phyloP scores from a whole-genome alignment of 2,888 invertebrate genomes.

The Mythimna loreyi region DNA sequence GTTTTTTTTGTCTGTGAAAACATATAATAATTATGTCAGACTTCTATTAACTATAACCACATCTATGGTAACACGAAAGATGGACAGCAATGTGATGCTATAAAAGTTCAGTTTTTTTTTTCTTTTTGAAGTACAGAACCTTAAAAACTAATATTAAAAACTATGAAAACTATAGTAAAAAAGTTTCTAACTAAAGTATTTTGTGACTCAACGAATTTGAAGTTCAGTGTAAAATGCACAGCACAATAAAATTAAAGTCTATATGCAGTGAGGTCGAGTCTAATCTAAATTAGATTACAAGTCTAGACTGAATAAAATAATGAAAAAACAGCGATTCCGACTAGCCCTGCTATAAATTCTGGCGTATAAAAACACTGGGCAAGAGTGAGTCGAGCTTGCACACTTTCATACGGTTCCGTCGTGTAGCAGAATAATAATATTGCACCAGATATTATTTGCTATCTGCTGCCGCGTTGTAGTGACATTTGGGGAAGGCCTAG shows the following conservation, averaged over 20 bases:
- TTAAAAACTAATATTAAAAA: too few relatives aligned
- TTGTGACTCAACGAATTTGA: conserved; percentile 16
- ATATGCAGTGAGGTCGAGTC: conserved; percentile 24
- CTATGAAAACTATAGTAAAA: conserved; percentile 1
- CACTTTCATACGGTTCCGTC: neutral
- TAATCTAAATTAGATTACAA: conserved; percentile 38
- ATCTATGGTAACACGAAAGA: too few relatives aligned
- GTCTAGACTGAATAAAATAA: conserved; percentile 54
- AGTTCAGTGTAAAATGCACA: conserved; percentile 2
- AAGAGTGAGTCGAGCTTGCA: neutral
- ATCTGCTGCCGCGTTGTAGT: too few relatives aligned
- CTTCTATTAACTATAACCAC: too few relatives aligned
- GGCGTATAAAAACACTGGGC: neutral
- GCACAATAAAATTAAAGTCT: conserved; percentile 23
- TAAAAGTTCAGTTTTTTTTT: too few relatives aligned
- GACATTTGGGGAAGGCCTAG: too few relatives aligned
- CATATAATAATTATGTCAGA: too few relatives aligned
- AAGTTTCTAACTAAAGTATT: neutral
- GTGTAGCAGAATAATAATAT: neutral
- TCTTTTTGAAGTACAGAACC: too few relatives aligned
- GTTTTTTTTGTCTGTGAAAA: too few relatives aligned
- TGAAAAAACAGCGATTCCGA: conserved; percentile 16
- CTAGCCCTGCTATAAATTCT: conserved; percentile 8
- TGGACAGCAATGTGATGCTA: too few relatives aligned
- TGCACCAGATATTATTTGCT: too few relatives aligned